A percentile compares a stretch with the other conserved stretches of the same genome.
Evolutionary conservation across 2,797 vertebrate species (phyloP).

Genomic region (Galagoides demidoff): DNA sequence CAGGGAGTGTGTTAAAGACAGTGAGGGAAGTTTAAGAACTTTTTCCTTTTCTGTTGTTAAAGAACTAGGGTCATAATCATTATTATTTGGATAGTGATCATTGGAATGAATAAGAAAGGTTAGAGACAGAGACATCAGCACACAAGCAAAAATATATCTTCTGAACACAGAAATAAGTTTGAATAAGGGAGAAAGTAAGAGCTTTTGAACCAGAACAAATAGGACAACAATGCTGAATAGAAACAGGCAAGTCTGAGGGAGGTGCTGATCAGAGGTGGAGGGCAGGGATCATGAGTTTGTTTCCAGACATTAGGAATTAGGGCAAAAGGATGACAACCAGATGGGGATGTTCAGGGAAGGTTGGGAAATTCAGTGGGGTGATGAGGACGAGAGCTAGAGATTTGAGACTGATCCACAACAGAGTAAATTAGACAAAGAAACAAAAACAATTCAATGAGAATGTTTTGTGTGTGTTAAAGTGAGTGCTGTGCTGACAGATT

Average conservation of each 20-base stretch:
- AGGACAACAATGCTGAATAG: not conserved
- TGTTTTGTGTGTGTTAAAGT: constrained; percentile 10
- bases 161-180: not conserved
- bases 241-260: not conserved
- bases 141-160: not conserved
- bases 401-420: not conserved
- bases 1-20: not conserved
- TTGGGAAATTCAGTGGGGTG: not conserved
- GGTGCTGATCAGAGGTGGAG: not conserved
- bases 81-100: not conserved
- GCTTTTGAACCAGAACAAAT: not conserved
- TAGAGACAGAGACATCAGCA: not conserved
- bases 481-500: not conserved
- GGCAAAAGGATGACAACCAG: not conserved
- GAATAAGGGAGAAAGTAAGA: not conserved
- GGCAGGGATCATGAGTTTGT: not conserved
- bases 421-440: not conserved
- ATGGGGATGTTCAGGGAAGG: not conserved
- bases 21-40: not conserved
- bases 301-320: not conserved
- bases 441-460: not conserved
- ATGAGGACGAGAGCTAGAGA: not conserved
- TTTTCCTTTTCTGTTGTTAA: not conserved
- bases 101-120: not conserved
- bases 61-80: not conserved